A percentile compares a stretch with the other conserved stretches of the same genome.
These are phyloP conservation scores for Lethocerus indicus DNA, from an alignment of 1,140 invertebrate species.

Conservation along the genomic window DNA sequence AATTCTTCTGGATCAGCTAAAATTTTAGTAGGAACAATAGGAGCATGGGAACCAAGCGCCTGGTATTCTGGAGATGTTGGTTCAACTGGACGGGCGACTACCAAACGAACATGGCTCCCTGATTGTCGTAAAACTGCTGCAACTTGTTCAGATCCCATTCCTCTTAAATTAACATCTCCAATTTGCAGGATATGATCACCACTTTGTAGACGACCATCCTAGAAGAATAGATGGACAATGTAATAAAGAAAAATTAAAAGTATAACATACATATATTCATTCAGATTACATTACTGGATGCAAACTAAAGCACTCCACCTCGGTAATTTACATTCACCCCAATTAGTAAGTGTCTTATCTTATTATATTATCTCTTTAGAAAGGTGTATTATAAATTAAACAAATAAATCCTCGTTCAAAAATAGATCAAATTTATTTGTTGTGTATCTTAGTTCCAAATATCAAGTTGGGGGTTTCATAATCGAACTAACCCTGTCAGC, in stretches of 20 bases:
- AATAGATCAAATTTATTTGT: too few species aligned
- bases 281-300: too few species aligned
- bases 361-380: too few species aligned
- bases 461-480: too few species aligned
- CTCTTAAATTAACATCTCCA: constrained; percentile 76
- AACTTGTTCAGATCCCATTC: constrained; percentile 85
- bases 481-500: constrained; percentile 58
- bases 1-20: constrained; percentile 71
- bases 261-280: too few species aligned
- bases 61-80: constrained; percentile 46
- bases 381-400: too few species aligned
- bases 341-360: too few species aligned
- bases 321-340: too few species aligned
- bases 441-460: too few species aligned
- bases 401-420: too few species aligned
- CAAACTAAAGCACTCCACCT: too few species aligned
- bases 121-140: constrained; percentile 78
- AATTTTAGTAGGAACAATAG: constrained; percentile 67
- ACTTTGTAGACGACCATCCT: constrained; percentile 72
- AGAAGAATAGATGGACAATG: constrained; percentile 18
- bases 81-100: constrained; percentile 75
- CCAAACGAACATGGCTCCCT: constrained; percentile 66
- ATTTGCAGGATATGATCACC: constrained; percentile 92
- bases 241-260: background rate
- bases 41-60: constrained; percentile 52